A percentile compares a stretch with the other conserved stretches of the same genome.
These are phyloP conservation scores for Trididemnum miniatum DNA, from an alignment of 23 tunicate species.

Conservation along the genomic window DNA sequence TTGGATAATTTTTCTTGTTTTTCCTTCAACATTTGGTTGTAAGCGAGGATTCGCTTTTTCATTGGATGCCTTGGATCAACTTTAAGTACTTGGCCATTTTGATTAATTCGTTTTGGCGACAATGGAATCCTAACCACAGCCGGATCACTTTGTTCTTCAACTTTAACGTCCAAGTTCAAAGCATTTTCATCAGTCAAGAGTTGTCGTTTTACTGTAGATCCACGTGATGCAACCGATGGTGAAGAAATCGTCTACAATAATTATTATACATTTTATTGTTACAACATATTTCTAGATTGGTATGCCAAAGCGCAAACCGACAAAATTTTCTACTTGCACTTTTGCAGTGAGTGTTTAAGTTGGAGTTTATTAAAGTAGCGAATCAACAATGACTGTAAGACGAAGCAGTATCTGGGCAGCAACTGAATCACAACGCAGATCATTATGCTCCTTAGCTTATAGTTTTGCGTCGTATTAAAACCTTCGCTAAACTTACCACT, in stretches of 20 bases:
- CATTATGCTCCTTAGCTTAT: too few species aligned
- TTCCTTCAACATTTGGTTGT: constrained; percentile 66
- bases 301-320: too few species aligned
- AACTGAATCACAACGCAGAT: too few species aligned
- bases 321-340: too few species aligned
- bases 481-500: neutral
- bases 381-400: too few species aligned
- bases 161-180: neutral
- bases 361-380: too few species aligned
- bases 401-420: too few species aligned
- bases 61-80: constrained; percentile 78
- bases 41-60: constrained; percentile 82
- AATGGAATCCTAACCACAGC: constrained; percentile 46
- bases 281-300: too few species aligned
- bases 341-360: too few species aligned
- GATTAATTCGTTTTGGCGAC: constrained; percentile 60
- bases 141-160: constrained; percentile 1
- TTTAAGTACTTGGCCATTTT: constrained; percentile 42
- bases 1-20: constrained; percentile 24
- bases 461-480: too few species aligned
- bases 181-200: constrained; percentile 50
- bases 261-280: too few species aligned
- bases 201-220: constrained; percentile 48
- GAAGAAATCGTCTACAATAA: neutral
- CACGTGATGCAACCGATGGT: neutral